Conservation (phyloP, 2,797 vertebrate species). For the Pseudochirops corinnae region DNA sequence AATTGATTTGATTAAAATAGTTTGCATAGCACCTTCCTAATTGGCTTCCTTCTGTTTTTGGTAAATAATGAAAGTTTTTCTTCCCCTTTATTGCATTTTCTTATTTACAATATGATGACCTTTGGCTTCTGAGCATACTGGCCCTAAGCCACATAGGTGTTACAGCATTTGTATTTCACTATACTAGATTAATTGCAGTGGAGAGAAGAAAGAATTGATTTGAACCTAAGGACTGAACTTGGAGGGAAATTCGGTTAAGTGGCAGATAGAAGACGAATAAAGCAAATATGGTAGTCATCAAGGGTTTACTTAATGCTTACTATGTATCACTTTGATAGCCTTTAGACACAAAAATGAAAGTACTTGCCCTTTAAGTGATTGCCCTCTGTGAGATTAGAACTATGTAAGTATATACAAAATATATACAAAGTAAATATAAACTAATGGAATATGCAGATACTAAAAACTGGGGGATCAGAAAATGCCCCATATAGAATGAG, state of each 20-base stretch:
- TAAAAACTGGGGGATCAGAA: neutral
- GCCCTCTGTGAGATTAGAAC: neutral
- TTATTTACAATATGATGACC: neutral
- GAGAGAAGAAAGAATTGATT: neutral
- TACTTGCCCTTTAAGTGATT: neutral
- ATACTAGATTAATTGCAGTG: slow-evolving; percentile 29
- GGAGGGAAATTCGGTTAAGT: neutral
- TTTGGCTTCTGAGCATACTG: neutral
- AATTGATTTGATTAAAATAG: slow-evolving; percentile 14
- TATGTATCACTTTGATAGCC: neutral
- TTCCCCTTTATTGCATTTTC: neutral
- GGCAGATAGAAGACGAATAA: neutral
- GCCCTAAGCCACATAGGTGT: neutral
- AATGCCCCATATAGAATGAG: neutral
- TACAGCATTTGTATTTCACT: slow-evolving; percentile 6
- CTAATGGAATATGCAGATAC: neutral
- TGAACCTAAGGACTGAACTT: neutral
- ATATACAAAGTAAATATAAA: neutral
- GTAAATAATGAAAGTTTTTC: neutral
- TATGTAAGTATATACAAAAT: neutral
- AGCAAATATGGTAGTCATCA: neutral
- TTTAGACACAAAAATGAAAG: neutral
- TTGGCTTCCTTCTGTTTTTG: neutral
- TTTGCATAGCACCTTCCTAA: slow-evolving; percentile 6
- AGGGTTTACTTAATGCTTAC: neutral